Evolutionary conservation across 2,797 vertebrate species (phyloP), one percentile per base, ranked within the genome.

Genomic region (Propithecus perrieri): DNA sequence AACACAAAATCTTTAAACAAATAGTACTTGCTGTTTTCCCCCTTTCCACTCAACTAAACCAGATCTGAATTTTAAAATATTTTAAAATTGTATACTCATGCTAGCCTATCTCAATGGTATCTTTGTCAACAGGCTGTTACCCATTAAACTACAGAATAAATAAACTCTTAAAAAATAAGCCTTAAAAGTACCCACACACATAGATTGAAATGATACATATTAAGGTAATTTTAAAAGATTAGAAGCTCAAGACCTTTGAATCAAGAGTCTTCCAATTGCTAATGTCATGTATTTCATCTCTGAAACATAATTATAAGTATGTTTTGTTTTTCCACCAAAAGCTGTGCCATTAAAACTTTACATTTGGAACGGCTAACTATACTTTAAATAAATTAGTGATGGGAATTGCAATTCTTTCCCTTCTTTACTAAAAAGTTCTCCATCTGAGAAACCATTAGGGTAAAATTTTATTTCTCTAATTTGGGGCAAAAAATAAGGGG

Each of bases 191-290:
- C 50, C 83, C 75, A 76, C 65, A 94, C 78, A 75, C 35, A 69
- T 65, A 59, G 63, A 76, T 79, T 94, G 69, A 93, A 95, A 93
- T 84, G 30, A 93, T 67, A 95, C 33, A 87, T 35, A 76, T 80
- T 86, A 97, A 90, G 71, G 89, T 91, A 76, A 97, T 89, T 97
- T 95, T 24, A 92, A 87, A 96, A 97, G 93, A 95, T 81, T 53
- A 97, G 80, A 92, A 35, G 46, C 85, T 91, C 84, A 85, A 76
- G 89, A 87, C 6, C 86, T 89, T 91, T 71, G 59, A 97, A 97
- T 84, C 75, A 83, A 84, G 75, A 90, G 63, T 88, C 41, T 95
- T 74, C 80, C 67, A 53, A 88, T 11, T 80, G 46, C 81, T 79
- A 91, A 50, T 74, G 55, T 55, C 94, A 65, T 69, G 26, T 50